Percentiles rank a stretch among this genome's conserved stretches.
Conservation (phyloP, 92 coral and sea anemone species). For the Ricordea florida region DNA sequence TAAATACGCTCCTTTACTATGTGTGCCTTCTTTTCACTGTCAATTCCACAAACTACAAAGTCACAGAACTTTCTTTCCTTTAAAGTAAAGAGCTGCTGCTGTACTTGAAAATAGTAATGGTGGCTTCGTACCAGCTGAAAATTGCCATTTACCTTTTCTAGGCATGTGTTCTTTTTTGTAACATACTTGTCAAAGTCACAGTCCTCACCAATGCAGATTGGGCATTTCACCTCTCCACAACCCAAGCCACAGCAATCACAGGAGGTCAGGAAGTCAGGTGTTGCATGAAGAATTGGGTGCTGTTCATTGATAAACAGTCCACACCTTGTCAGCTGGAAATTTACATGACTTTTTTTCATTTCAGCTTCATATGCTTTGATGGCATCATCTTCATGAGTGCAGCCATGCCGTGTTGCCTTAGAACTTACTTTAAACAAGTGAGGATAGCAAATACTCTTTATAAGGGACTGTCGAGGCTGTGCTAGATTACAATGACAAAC, state of each 20-base stretch:
- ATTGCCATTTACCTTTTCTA: too few species aligned
- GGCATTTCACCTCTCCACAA: conserved; percentile 58
- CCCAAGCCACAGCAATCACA: conserved; percentile 57
- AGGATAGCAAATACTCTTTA: conserved; percentile 37
- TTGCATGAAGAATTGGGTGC: conserved; percentile 35
- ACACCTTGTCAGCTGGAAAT: conserved; percentile 42
- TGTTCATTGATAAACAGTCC: conserved; percentile 50
- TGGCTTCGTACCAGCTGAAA: too few species aligned
- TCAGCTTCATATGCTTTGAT: conserved; percentile 1
- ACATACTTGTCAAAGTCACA: conserved; percentile 43
- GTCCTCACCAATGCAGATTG: conserved; percentile 2
- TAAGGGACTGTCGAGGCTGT: conserved; percentile 28
- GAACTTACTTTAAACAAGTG: conserved; percentile 29
- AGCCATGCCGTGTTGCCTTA: conserved; percentile 36
- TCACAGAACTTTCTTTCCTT: background rate
- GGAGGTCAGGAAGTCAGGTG: conserved; percentile 46
- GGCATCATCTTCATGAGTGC: conserved; percentile 37
- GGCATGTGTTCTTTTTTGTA: conserved; percentile 4
- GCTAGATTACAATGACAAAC: conserved; percentile 31
- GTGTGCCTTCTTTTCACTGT: too few species aligned
- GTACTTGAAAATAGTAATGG: too few species aligned
- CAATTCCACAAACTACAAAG: too few species aligned
- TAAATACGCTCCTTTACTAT: too few species aligned
- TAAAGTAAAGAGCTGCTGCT: conserved; percentile 39
- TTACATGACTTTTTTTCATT: conserved; percentile 21